Evolutionary conservation across 2,888 invertebrate genomes (phyloP).

Genomic region (Melinaea marsaeus): DNA sequence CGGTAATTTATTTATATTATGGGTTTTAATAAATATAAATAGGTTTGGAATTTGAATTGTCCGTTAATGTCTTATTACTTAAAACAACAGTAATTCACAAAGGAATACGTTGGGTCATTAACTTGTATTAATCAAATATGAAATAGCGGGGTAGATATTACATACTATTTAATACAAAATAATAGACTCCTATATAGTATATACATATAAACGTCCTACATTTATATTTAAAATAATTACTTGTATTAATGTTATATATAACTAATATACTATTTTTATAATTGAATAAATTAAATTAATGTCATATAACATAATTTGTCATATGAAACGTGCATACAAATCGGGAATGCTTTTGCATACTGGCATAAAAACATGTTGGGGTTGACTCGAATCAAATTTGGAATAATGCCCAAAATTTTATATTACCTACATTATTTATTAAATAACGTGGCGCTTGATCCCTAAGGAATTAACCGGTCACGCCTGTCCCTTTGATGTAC

Average conservation of each 20-base stretch:
- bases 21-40: no score
- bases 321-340: background rate
- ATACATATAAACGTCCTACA: no score
- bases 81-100: no score
- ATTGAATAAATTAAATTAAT: background rate
- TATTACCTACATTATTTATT: conserved; percentile 25
- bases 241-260: background rate
- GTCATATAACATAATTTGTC: background rate
- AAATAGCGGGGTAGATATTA: no score
- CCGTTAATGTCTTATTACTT: no score
- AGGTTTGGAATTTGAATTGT: no score
- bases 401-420: conserved; percentile 17
- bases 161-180: no score
- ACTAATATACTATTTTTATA: background rate
- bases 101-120: no score
- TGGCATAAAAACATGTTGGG: conserved; percentile 2
- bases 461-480: conserved; percentile 29
- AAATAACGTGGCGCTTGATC: conserved; percentile 23
- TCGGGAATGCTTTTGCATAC: background rate
- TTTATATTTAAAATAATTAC: background rate
- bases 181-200: no score
- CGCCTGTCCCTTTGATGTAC: conserved; percentile 32
- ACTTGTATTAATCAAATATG: no score
- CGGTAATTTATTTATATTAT: no score
- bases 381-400: conserved; percentile 10